Conservation (phyloP, 2,113 vertebrate genomes). For the Ammodytes marinus region DNA sequence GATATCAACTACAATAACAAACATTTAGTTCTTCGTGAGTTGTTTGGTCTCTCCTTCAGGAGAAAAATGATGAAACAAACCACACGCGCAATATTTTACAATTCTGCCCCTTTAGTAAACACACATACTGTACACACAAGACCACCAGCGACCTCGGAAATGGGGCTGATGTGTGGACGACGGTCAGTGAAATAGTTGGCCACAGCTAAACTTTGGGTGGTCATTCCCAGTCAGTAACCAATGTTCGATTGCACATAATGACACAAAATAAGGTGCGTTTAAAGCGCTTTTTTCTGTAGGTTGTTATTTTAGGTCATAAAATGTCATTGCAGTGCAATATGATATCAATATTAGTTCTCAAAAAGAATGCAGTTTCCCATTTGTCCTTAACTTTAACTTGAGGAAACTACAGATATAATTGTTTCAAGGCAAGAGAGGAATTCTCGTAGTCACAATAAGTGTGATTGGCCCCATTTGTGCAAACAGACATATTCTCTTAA, state of each 20-base stretch:
- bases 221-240: neutral
- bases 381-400: neutral
- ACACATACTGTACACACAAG: neutral
- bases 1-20: slow-evolving; percentile 52
- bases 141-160: neutral
- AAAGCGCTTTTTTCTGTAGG: neutral
- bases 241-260: neutral
- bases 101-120: slow-evolving; percentile 24
- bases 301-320: neutral
- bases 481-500: neutral
- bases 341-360: neutral
- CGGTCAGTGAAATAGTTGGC: neutral
- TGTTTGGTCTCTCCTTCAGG: slow-evolving; percentile 23
- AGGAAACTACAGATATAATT: neutral
- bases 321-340: neutral
- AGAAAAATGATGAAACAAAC: slow-evolving; percentile 36
- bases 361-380: neutral
- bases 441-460: neutral
- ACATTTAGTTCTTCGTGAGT: slow-evolving; percentile 34
- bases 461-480: slow-evolving; percentile 15
- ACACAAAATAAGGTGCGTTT: slow-evolving; percentile 40
- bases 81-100: slow-evolving; percentile 64
- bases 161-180: neutral
- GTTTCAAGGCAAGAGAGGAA: slow-evolving; percentile 3
- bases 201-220: neutral